These are phyloP conservation scores for Sinonovacula constricta DNA, from an alignment of 1,140 invertebrate species.

Conservation along the genomic window DNA sequence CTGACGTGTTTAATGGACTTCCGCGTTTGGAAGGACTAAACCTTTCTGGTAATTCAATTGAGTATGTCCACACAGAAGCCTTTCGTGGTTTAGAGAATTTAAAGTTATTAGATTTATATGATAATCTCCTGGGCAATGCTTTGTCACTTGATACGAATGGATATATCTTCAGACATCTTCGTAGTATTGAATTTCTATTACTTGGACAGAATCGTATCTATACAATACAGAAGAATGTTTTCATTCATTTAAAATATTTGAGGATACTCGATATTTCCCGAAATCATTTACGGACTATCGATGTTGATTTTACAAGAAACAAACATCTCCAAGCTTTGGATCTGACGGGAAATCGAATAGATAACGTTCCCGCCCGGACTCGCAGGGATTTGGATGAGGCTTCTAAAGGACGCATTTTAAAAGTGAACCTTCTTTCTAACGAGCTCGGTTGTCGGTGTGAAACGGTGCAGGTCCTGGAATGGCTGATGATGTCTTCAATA, in stretches of 20 bases:
- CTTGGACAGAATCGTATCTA: constrained; percentile 30
- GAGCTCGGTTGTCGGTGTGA: constrained; percentile 30
- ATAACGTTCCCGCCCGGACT: neutral
- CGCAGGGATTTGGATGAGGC: neutral
- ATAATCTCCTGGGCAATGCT: constrained; percentile 31
- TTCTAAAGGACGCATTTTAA: neutral
- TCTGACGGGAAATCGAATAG: constrained; percentile 24
- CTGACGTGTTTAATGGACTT: neutral
- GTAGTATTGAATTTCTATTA: constrained; percentile 2
- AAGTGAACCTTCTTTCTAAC: constrained; percentile 31
- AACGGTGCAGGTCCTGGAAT: constrained; percentile 31
- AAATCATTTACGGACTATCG: constrained; percentile 31
- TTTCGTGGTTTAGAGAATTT: constrained; percentile 16
- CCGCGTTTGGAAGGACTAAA: constrained; percentile 12
- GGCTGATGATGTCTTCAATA: constrained; percentile 11
- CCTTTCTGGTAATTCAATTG: constrained; percentile 30
- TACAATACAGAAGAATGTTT: constrained; percentile 22
- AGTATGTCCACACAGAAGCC: neutral
- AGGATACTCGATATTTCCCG: constrained; percentile 11
- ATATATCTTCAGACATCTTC: constrained; percentile 1
- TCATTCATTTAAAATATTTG: neutral
- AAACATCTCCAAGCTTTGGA: constrained; percentile 10
- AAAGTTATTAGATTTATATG: constrained; percentile 14
- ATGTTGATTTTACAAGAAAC: neutral
- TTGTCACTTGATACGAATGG: constrained; percentile 5